Base-by-base conservation (phyloP, 2,113 vertebrate species). In the Amphilophus citrinellus region DNA sequence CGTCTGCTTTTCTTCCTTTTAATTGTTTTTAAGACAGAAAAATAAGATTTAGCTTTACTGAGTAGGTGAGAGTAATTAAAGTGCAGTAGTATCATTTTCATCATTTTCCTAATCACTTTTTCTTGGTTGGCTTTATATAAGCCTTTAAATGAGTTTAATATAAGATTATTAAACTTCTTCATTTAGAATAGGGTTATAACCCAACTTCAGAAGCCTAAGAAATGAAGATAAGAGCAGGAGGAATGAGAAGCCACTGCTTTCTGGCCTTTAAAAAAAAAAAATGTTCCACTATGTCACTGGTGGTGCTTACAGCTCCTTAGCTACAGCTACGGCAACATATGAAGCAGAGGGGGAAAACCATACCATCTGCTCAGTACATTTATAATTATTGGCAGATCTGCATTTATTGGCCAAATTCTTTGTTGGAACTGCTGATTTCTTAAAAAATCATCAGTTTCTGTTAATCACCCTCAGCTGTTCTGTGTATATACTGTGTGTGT, bases 241-340 rank as follows among this genome's bases (percentile, higher is more conserved):
- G 76, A 56, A 15, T 8, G 39, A 79, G 66, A 30, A 79, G 20
- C 35, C 8, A 39, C 78, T 73, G 58, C 58, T 83, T 42, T 44
- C 60, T 80, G 76, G 65, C 47, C 79, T 85, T 87, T 14, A 18
- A 68, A 65, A 24, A 78, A 71, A 92, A 91, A 91, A 88, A 24
- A 24, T 24, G 83, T 94, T 95, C 93, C 94, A 94, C 87, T 92
- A 84, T 95, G 93, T 95, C 94, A 94, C 77, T 66, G 79, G 50
- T 79, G 88, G 80, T 80, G 79, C 80, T 80, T 83, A 87, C 79
- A 84, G 82, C 56, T 68, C 63, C 86, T 65, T 42, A 75, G 79
- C 80, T 87, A 66, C 66, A 68, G 77, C 80, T 87, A 66, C 62
- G 65, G 75, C 84, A 91, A 87, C 88, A 92, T 80, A 87, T 87